Percentiles rank a stretch among this genome's conserved stretches.
These are phyloP conservation scores for Sinonovacula constricta DNA, from an alignment of 1,140 invertebrate genomes.

Conservation along the genomic window DNA sequence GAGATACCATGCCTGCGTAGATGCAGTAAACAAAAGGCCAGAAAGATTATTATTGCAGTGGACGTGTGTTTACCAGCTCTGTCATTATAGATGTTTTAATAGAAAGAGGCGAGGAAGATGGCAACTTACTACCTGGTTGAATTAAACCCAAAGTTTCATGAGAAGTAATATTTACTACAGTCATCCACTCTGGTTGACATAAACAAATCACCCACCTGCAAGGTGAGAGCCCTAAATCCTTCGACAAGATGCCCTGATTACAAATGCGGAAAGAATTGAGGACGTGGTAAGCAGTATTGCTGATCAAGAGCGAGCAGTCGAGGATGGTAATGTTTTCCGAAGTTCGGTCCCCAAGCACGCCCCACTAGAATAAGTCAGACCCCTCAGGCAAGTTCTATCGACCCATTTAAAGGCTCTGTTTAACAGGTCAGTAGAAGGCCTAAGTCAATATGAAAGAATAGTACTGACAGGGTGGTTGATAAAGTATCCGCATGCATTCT, in stretches of 20 bases:
- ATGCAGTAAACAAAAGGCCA: constrained; percentile 12
- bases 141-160: neutral
- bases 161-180: constrained; percentile 3
- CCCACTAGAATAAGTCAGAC: no score
- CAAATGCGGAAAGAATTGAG: neutral
- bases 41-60: constrained; percentile 9
- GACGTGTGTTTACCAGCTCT: constrained; percentile 5
- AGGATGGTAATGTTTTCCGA: no score
- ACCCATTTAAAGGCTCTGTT: neutral
- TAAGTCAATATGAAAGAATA: neutral
- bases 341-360: no score
- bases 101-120: constrained; percentile 11
- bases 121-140: neutral
- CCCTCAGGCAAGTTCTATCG: neutral
- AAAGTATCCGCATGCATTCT: constrained; percentile 16
- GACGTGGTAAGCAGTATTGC: no score
- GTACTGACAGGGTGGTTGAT: neutral
- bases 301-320: no score
- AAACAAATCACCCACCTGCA: constrained; percentile 12
- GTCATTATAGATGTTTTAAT: constrained; percentile 16
- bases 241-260: neutral
- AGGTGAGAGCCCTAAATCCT: neutral
- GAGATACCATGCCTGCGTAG: constrained; percentile 11
- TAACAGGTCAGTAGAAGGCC: neutral
- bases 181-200: constrained; percentile 12